Conservation (phyloP, 23 tunicate genomes). For the Ascidia mentula region DNA sequence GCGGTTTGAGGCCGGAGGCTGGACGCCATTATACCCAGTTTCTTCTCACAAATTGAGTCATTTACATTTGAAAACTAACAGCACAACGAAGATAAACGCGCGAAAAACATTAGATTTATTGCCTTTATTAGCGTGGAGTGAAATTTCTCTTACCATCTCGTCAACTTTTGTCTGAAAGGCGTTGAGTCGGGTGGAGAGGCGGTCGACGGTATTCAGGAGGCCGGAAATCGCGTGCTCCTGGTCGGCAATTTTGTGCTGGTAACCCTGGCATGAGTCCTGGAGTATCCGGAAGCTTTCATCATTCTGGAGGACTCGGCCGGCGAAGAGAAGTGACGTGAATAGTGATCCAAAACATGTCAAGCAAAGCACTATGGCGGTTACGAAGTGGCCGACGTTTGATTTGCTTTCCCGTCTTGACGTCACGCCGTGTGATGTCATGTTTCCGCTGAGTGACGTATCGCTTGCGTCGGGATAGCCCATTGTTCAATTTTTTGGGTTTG, state of each 20-base stretch:
- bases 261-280: background rate
- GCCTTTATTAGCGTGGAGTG: no score
- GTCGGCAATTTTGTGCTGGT: background rate
- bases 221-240: background rate
- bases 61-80: no score
- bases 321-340: background rate
- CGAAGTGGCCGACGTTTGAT: background rate
- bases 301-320: background rate
- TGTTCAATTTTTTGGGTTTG: no score
- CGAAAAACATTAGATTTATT: no score
- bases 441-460: background rate
- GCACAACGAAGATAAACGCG: no score
- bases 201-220: background rate
- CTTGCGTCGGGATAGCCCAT: slow-evolving; percentile 1
- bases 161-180: background rate
- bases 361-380: background rate
- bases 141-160: background rate
- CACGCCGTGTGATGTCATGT: background rate
- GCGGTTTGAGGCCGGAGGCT: no score
- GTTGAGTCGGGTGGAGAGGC: background rate
- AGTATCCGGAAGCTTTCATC: background rate
- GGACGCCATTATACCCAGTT: no score
- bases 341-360: background rate
- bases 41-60: no score
- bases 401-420: background rate